Evolutionary conservation across 2,797 vertebrate genomes (phyloP).

Genomic region (Hippopotamyrus pictus): DNA sequence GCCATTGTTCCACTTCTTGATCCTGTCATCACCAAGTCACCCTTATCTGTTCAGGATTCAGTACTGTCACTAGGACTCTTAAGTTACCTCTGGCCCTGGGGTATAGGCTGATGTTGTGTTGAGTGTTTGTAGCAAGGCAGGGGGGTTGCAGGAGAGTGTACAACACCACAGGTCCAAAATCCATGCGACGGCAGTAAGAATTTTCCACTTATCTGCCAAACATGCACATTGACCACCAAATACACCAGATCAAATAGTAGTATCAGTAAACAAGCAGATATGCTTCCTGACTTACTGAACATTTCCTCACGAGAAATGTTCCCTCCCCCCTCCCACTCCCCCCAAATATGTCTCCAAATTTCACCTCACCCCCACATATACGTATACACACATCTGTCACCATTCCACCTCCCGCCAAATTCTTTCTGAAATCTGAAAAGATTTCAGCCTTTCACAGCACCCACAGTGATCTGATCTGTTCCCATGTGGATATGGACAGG

Average conservation of each 20-base stretch:
- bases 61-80: background rate
- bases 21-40: conserved; percentile 6
- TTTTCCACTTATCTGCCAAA: background rate
- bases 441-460: background rate
- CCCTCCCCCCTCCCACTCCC: background rate
- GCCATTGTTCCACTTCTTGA: background rate
- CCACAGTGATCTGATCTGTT: background rate
- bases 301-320: background rate
- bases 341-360: background rate
- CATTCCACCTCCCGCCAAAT: background rate
- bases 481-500: background rate
- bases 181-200: background rate
- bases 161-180: background rate
- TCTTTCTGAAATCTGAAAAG: background rate
- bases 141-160: background rate
- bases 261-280: background rate
- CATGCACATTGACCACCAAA: background rate
- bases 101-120: background rate
- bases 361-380: background rate
- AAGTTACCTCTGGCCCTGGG: conserved; percentile 1
- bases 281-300: background rate
- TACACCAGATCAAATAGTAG: background rate
- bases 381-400: background rate
- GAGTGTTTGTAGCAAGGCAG: background rate
- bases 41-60: background rate